Evolutionary conservation across 2,888 invertebrate species (phyloP), one percentile per base, ranked within the genome.

Genomic region (Nipponacmea schrenckii): DNA sequence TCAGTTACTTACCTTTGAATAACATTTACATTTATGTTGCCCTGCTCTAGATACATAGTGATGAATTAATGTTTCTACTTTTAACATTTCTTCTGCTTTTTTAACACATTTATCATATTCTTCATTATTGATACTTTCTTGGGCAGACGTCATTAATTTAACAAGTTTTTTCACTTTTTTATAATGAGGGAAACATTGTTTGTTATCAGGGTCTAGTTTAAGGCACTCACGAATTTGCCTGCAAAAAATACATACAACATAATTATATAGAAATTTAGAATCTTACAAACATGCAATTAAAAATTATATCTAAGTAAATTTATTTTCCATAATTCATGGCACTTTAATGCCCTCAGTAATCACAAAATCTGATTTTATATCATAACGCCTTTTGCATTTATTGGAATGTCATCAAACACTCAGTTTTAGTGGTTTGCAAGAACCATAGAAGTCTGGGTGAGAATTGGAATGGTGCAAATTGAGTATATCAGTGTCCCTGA

Each of bases 121-220:
- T 67, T 84, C 76, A 10, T 81, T 74, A 66, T 87, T 84, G n/a
- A 86, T 83, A 0, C 83, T 74, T 48, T 88, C 87, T 71, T 96
- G 87, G 0, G 85, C 83, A 15, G 79, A 73, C 8, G 83, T 74
- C 67, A 89, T 76, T 72, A 93, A 90, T 87, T 96, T 96, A 79
- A 95, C 95, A 17, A 99, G 92, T 88, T 97, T 97, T 88, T 97
- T 97, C 46, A 98, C 91, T 88, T 95, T 95, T 89, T 98, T 99
- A 91, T 99, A 99, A 85, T 97, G 94, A 26, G 95, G 93, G 90
- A 97, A 97, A 89, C 98, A 99, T 83, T 94, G 92, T 90, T 96
- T 96, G 90, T 99, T 97, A 83, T 99, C 99, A 0, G 98, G 98
- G 89, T 99, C 98, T 62, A 98, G 91, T 88, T 95, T 97, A 24